phyloP scores from a whole-genome alignment of 2,888 invertebrate genomes.

The Tricholauxania praeusta region DNA sequence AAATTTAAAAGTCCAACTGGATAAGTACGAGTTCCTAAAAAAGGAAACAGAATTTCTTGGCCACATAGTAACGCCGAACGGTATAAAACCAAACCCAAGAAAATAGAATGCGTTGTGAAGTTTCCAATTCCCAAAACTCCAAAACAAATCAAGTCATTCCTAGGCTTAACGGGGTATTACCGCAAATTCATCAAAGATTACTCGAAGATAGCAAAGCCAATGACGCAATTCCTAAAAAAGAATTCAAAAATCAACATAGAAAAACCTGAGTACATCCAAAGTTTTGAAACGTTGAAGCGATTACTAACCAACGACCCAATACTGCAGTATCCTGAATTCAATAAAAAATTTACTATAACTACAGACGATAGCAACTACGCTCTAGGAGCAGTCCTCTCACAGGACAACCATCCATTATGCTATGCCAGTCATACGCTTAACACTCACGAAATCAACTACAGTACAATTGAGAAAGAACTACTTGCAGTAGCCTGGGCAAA shows the following conservation, averaged over 20 bases:
- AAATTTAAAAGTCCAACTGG: slow-evolving; percentile 36
- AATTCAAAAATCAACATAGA: neutral
- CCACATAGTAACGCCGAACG: no score
- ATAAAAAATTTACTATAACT: slow-evolving; percentile 4
- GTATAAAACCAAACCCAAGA: no score
- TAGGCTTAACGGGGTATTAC: no score
- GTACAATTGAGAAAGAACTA: no score
- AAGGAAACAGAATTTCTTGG: no score
- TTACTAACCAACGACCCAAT: slow-evolving; percentile 15
- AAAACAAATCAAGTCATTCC: no score
- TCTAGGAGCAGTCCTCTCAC: neutral
- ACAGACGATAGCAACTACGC: slow-evolving; percentile 7
- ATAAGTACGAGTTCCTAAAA: slow-evolving; percentile 39
- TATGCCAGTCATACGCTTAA: no score
- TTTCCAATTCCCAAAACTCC: no score
- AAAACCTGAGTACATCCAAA: slow-evolving; percentile 14
- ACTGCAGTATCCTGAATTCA: slow-evolving; percentile 2
- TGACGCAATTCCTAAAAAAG: no score
- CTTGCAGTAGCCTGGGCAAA: slow-evolving; percentile 11
- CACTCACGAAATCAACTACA: no score
- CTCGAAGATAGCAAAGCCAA: no score
- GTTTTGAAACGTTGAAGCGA: slow-evolving; percentile 33
- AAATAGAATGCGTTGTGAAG: no score
- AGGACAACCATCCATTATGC: neutral
- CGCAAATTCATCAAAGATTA: slow-evolving; percentile 37